phyloP scores from a whole-genome alignment of 2,797 vertebrate species.

The Mareca strepera region DNA sequence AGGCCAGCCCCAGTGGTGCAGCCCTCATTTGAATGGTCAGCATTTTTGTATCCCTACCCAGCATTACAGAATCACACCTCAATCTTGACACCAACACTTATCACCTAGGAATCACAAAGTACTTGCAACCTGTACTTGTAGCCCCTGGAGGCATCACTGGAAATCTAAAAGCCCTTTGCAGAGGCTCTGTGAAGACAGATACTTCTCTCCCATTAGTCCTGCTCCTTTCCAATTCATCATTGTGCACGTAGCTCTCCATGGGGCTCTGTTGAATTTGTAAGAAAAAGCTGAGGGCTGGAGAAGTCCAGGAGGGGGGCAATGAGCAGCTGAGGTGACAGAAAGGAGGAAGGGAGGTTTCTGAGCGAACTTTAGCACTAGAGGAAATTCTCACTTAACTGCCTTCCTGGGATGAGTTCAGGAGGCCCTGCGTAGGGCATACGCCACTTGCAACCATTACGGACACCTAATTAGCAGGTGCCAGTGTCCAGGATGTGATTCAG shows the following conservation, averaged over 20 bases:
- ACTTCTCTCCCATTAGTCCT: background rate
- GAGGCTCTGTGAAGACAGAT: background rate
- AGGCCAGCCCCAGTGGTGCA: background rate
- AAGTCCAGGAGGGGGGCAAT: background rate
- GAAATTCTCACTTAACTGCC: background rate
- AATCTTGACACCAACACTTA: background rate
- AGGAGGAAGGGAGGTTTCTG: background rate
- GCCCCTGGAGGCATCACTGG: background rate
- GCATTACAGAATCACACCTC: background rate
- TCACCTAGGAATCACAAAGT: background rate
- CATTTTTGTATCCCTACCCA: background rate
- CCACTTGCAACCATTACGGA: background rate
- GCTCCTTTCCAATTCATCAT: background rate
- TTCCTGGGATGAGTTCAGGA: background rate
- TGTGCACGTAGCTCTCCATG: background rate
- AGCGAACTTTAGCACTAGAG: background rate
- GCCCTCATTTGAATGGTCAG: background rate
- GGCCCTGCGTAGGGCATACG: background rate
- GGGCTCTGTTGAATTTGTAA: background rate
- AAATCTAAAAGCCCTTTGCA: background rate
- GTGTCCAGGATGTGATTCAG: constrained; percentile 48
- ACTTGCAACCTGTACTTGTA: background rate
- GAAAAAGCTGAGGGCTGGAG: background rate
- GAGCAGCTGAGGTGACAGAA: background rate
- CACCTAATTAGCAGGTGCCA: constrained; percentile 22